Base-by-base conservation (phyloP, 2,113 vertebrate species). In the Dasyprocta punctata region DNA sequence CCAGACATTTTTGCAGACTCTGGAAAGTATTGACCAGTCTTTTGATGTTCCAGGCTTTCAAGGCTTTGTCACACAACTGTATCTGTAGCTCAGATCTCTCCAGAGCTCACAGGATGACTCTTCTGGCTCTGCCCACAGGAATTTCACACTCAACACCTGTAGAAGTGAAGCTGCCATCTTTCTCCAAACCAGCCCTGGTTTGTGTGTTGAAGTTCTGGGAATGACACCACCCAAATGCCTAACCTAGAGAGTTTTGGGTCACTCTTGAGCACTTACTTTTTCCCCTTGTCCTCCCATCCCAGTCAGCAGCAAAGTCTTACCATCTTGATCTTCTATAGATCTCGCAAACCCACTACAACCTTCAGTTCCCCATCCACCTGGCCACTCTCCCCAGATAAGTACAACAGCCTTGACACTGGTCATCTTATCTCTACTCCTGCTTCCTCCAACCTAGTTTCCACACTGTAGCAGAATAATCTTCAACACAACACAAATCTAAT, bases 401-500 rank as follows among this genome's bases (percentile, higher is more conserved):
- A 7, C n/a, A 60, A 58, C 28, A n/a, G 6, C 67, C 17, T 28
- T 81, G 67, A 7, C 36, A 44, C 2, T n/a, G 26, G 44, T 33
- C 52, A 86, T 80, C 77, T 77, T 52, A 52, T 89, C 30, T 95
- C 80, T 41, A 30, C 28, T 89, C 38, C 60, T 93, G 28, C 77
- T 95, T 80, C 38, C 58, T 92, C 41, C 44, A 65, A 44, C 7
- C 58, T 54, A 30, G 58, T 49, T 92, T 63, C 61, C 58, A 94
- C 58, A 44, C 24, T 13, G 61, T 7, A 20, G n/a, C 73, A 81
- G 81, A 90, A 28, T 41, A 69, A 82, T 65, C 56, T 86, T 73
- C 89, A 69, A 67, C 87, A 89, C 94, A 67, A 86, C 33, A 92
- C 54, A 56, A 73, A 81, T 61, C n/a, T 69, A 63, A 85, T 85